These are phyloP conservation scores for Aporophyla nigra DNA, from an alignment of 2,888 invertebrate species.

Conservation along the genomic window DNA sequence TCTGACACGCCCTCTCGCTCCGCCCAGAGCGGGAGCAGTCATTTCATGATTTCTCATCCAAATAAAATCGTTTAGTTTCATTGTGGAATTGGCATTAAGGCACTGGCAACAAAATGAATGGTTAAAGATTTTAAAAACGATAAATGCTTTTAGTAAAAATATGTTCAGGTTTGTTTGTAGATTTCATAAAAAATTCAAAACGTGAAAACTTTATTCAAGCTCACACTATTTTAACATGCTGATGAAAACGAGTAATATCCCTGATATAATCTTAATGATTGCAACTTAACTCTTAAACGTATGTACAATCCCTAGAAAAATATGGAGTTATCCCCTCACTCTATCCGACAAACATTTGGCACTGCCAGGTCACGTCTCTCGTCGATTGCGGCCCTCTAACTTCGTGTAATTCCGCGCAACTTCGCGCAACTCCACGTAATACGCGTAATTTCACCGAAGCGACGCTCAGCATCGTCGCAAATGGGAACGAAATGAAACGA, in stretches of 20 bases:
- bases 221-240: not conserved
- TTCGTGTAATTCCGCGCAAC: slow-evolving; percentile 31
- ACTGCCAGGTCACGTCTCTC: slow-evolving; percentile 45
- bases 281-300: not conserved
- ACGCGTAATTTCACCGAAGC: slow-evolving; percentile 51
- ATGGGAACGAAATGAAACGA: slow-evolving; percentile 50
- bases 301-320: not conserved
- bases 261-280: too few species aligned
- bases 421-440: slow-evolving; percentile 28
- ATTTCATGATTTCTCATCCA: too few species aligned
- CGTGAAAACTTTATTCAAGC: not conserved
- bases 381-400: slow-evolving; percentile 32
- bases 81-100: not conserved
- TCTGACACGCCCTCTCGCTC: too few species aligned
- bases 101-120: not conserved
- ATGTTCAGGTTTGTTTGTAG: not conserved
- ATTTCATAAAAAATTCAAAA: not conserved
- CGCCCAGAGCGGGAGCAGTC: too few species aligned
- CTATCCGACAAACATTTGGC: slow-evolving; percentile 23
- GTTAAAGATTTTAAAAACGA: not conserved
- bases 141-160: not conserved
- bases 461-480: slow-evolving; percentile 33
- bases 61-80: too few species aligned
- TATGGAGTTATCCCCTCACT: not conserved
- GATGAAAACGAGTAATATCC: not conserved